Base-by-base conservation (phyloP, 2,797 vertebrate genomes). In the Hylomyscus alleni region DNA sequence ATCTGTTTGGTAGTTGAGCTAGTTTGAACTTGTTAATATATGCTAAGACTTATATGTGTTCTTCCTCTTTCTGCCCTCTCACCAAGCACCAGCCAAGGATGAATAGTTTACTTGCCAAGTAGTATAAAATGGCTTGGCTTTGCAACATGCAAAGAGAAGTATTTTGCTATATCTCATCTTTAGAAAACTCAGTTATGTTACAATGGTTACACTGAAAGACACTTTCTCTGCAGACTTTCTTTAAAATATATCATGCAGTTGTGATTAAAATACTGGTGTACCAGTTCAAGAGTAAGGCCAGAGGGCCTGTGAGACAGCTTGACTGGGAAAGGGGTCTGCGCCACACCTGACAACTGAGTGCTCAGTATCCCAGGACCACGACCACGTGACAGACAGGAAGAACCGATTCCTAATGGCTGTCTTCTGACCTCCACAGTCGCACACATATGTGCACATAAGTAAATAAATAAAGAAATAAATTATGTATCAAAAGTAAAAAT, bases 191-290 rank as follows among this genome's bases (percentile, higher is more conserved):
- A 24, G 11, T 44, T 80, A n/a, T 29, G 8, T 81, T 77, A 31
- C 19, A 65, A 31, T 84, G 72, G n/a, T 69, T 84, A 40, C 86
- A 91, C 65, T 92, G 85, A 94, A 90, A 40, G 19, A 92, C 37
- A 69, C 22, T 44, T 62, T 50, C 9, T 69, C 47, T 65, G 8
- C 11, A 92, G 19, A 77, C 67, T 37, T 94, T 80, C 67, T 37
- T 94, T 80, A 81, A 44, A 87, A 83, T 91, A 22, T 20, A 47
- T 47, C 44, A 0, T 75, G 75, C 75, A 89, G 13, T 40, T 78
- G 10, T 6, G 15, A 40, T 77, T 54, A n/a, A 47, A 75, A 37
- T 65, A 69, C 17, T 62, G 78, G 95, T 54, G 34, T 22, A 5
- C 83, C 65, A 56, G 9, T 50, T 56, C 37, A 91, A 56, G 67